Base-by-base conservation (phyloP, 1,140 invertebrate genomes). In the Micrasema minimum region DNA sequence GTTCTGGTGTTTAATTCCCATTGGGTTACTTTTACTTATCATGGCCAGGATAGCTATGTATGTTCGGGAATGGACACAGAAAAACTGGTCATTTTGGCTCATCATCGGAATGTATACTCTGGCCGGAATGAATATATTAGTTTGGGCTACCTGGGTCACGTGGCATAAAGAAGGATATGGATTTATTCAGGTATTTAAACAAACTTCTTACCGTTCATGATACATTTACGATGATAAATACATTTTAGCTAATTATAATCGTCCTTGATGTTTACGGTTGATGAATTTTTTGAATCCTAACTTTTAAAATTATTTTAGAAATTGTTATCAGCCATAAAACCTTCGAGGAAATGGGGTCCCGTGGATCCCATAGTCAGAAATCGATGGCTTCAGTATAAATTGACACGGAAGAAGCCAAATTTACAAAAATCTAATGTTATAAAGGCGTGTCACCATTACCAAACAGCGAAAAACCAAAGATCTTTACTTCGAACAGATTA, bases 331-430 rank as follows among this genome's bases (percentile, higher is more conserved):
- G 80, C 85, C 26, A 73, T 84, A 2, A 85, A 86, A 76, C 83
- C 85, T 18, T 82, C 85, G 0, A 77, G 83, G 18, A 85, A 86
- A 67, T 87, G 85, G 85, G 85, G 85, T 16, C 85, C 85, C 5
- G 83, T 81, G n/a, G 85, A 87, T 72, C 83, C 85, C 5, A 85
- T 86, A 57, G 78, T 82, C 38, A 72, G 84, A 5, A 81, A 86
- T 71, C 81, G 79, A 48, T 86, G 84, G 84, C 79, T 85, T 7
- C 84, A 85, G 61, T 86, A 84, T 80, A 75, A 72, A 68, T 64
- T 71, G 4, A 48, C 62, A 14, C 53, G 59, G 51, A 75, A 72
- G 16, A 55, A 22, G 38, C 18, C 38, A 23, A 45, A 43, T 14
- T 26, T 11, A 12, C 51, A 43, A 38, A 50, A 53, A n/a, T 18